Base-by-base conservation (phyloP, 2,113 vertebrate species). In the Tetrax tetrax region DNA sequence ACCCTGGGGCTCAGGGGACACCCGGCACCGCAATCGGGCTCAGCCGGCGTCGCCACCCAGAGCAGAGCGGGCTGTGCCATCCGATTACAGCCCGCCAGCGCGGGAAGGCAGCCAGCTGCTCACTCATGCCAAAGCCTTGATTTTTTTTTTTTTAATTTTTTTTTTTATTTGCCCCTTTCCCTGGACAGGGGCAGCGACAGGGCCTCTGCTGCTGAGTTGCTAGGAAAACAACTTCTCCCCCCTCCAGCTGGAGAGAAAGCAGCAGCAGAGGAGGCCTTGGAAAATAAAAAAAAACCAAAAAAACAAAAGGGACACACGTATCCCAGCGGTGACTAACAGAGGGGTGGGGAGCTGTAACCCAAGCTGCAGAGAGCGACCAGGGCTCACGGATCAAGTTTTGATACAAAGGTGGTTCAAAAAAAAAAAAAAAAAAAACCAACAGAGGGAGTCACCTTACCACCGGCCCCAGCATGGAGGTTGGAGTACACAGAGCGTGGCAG, bases 321-420 rank as follows among this genome's bases (percentile, higher is more conserved):
- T 17, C 74, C 16, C 0, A 3, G 83, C 1, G 31, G 43, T 64
- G 76, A 79, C 48, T 59, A 50, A 41, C 47, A 57, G 75, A 14
- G 0, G 4, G 68, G 74, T 7, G 56, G 61, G 78, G 84, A 87
- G 74, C 43, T n/a, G 84, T 85, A 93, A 96, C 61, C 91, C 59
- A 82, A 92, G 75, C 88, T 27, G n/a, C 41, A 48, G 47, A 56
- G 16, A 9, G 79, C 7, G 3, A 43, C 64, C 78, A n/a, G 78
- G 16, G 31, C 66, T 54, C 2, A 4, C 2, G 11, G 72, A 77
- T 70, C 43, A 18, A 83, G 77, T 70, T 81, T 63, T 81, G 74
- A 70, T 87, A 93, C 51, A 89, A 89, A 94, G 77, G 38, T 16
- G 60, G 78, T 59, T 68, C 7, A 29, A 50, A 77, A 43, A 89